These are phyloP conservation scores for Astreopora myriophthalma DNA, from an alignment of 64 coral and sea anemone genomes.

Conservation along the genomic window DNA sequence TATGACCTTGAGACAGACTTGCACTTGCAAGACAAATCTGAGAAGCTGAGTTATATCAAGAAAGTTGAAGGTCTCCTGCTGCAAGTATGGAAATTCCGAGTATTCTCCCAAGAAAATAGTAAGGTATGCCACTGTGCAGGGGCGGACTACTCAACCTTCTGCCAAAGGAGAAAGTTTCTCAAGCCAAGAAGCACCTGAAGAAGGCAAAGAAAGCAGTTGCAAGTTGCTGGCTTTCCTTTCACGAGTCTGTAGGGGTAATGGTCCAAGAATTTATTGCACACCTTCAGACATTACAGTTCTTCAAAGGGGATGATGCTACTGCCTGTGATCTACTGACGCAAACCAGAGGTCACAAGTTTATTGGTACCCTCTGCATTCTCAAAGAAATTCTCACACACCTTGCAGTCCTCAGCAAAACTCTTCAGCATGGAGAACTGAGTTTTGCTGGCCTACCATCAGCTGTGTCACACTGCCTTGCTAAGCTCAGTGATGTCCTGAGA, in stretches of 20 bases:
- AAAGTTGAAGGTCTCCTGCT: slow-evolving; percentile 65
- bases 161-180: slow-evolving; percentile 17
- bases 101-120: not conserved
- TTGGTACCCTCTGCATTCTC: not conserved
- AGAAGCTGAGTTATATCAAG: slow-evolving; percentile 55
- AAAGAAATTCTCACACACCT: not conserved
- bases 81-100: slow-evolving; percentile 60
- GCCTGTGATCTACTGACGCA: slow-evolving; percentile 39
- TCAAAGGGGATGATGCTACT: slow-evolving; percentile 43
- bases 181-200: slow-evolving; percentile 35
- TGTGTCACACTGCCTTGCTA: too few relatives aligned
- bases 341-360: slow-evolving; percentile 32
- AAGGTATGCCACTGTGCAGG: not conserved
- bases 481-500: too few relatives aligned
- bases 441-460: too few relatives aligned
- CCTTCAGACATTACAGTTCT: slow-evolving; percentile 48
- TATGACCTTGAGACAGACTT: too few relatives aligned
- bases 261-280: slow-evolving; percentile 46
- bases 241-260: slow-evolving; percentile 36
- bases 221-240: slow-evolving; percentile 40
- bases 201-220: slow-evolving; percentile 50
- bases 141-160: not conserved
- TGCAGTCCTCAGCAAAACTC: not conserved
- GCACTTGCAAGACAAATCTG: slow-evolving; percentile 60
- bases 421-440: too few relatives aligned